Evolutionary conservation across 2,113 vertebrate species (phyloP).

Genomic region (Ascaphus truei): DNA sequence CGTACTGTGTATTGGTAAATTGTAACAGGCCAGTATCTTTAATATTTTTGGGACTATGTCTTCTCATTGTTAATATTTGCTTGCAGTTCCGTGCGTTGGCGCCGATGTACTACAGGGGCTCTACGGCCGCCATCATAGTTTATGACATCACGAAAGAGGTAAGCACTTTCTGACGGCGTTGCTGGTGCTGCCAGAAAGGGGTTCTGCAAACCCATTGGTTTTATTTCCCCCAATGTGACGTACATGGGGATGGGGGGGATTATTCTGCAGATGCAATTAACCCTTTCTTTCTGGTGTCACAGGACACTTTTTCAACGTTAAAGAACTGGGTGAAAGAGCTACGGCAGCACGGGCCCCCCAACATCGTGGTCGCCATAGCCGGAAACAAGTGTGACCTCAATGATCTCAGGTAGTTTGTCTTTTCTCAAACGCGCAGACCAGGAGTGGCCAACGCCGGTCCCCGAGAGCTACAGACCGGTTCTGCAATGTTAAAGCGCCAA

Average conservation of each 20-base stretch:
- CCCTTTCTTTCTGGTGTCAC: slow-evolving; percentile 13
- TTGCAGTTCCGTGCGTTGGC: slow-evolving; percentile 91
- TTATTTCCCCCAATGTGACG: too few relatives aligned
- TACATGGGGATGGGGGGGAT: too few relatives aligned
- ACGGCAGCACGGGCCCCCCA: slow-evolving; percentile 91
- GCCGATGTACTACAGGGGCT: slow-evolving; percentile 97
- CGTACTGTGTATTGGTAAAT: too few relatives aligned
- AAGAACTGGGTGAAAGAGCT: slow-evolving; percentile 98
- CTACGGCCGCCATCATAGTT: slow-evolving; percentile 93
- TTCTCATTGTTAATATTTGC: too few relatives aligned
- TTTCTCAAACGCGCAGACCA: too few relatives aligned
- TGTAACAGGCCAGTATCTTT: too few relatives aligned
- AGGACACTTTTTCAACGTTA: slow-evolving; percentile 93
- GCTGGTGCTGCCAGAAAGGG: neutral
- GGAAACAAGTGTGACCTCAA: slow-evolving; percentile 96
- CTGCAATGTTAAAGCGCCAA: too few relatives aligned
- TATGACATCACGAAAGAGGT: slow-evolving; percentile 99
- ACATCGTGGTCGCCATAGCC: slow-evolving; percentile 94
- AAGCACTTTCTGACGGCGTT: slow-evolving; percentile 34
- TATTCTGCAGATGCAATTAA: too few relatives aligned
- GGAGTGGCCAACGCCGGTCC: too few relatives aligned
- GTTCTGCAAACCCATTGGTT: too few relatives aligned
- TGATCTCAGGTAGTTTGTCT: slow-evolving; percentile 89
- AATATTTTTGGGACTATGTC: too few relatives aligned
- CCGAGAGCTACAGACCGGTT: too few relatives aligned